Conservation (phyloP, 1,140 invertebrate genomes). For the Drosophila micromelanica region DNA sequence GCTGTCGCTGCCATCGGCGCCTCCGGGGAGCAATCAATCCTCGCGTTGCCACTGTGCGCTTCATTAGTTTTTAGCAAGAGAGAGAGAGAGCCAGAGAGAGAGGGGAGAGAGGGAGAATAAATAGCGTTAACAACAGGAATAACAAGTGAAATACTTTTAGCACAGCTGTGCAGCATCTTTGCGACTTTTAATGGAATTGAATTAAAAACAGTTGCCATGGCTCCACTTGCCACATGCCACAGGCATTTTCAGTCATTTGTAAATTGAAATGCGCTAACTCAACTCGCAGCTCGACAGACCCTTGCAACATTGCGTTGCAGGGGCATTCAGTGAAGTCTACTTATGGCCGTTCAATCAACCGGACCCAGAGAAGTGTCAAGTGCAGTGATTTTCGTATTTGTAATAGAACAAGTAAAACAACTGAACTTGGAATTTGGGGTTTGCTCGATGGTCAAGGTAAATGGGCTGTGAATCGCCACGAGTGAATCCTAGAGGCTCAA, state of each 20-base stretch:
- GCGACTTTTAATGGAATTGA: constrained; percentile 82
- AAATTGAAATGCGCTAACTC: constrained; percentile 65
- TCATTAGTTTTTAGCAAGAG: constrained; percentile 69
- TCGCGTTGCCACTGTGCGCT: constrained; percentile 74
- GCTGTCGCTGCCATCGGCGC: constrained; percentile 35
- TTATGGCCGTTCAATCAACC: constrained; percentile 58
- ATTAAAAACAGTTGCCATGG: constrained; percentile 75
- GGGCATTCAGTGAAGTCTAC: constrained; percentile 49
- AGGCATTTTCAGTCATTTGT: constrained; percentile 78
- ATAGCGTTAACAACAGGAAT: constrained; percentile 9
- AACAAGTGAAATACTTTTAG: constrained; percentile 29
- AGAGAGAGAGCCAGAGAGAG: constrained; percentile 12
- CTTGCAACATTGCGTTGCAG: background rate
- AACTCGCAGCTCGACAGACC: background rate
- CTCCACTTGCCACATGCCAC: constrained; percentile 53
- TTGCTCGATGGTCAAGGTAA: constrained; percentile 42
- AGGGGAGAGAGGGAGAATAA: constrained; percentile 8
- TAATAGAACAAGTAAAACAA: constrained; percentile 29
- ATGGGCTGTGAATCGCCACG: constrained; percentile 58
- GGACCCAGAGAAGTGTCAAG: constrained; percentile 66
- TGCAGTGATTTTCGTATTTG: constrained; percentile 70
- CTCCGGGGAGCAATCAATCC: constrained; percentile 82
- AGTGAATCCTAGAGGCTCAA: constrained; percentile 17
- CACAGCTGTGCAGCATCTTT: constrained; percentile 69
- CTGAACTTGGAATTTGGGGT: background rate